Evolutionary conservation across 2,113 vertebrate species (phyloP), one percentile per base, ranked within the genome.

Genomic region (Cottus gobio): DNA sequence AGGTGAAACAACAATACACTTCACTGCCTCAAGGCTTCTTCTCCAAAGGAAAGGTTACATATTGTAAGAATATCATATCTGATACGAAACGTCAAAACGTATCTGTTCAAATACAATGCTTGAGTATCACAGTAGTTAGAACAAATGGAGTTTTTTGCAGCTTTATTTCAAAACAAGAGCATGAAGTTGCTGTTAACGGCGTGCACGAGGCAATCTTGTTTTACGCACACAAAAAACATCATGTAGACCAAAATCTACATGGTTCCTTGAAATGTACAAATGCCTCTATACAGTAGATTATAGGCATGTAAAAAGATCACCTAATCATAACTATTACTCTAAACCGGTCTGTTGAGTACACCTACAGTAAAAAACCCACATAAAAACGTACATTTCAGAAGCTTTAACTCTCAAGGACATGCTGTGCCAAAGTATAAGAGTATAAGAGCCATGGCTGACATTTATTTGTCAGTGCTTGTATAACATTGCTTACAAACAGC

Each of bases 61-160:
- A 56, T 44, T 77, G 64, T 28, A 68, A 71, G 9, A 71, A 84
- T 74, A 22, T 44, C 3, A 64, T 77, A 46, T 58, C 50, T 77
- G 9, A 76, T 13, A n/a, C n/a, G n/a, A n/a, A n/a, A n/a, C n/a
- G n/a, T n/a, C n/a, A n/a, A n/a, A n/a, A n/a, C n/a, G n/a, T n/a
- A n/a, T n/a, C n/a, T n/a, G n/a, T n/a, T n/a, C n/a, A n/a, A n/a
- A n/a, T n/a, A n/a, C n/a, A n/a, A n/a, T n/a, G n/a, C n/a, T n/a
- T n/a, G n/a, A n/a, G n/a, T n/a, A n/a, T n/a, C n/a, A n/a, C 12
- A 3, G 12, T 56, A 31, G 48, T n/a, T 48, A 22, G 8, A 63
- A 72, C 22, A 64, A 31, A 31, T 9, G 15, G 42, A 37, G 30
- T 44, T 54, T 11, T 63, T 26, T 54, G 24, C 18, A 46, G 52